Base-by-base conservation (phyloP, 2,113 vertebrate genomes). In the Marcusenius ussheri region DNA sequence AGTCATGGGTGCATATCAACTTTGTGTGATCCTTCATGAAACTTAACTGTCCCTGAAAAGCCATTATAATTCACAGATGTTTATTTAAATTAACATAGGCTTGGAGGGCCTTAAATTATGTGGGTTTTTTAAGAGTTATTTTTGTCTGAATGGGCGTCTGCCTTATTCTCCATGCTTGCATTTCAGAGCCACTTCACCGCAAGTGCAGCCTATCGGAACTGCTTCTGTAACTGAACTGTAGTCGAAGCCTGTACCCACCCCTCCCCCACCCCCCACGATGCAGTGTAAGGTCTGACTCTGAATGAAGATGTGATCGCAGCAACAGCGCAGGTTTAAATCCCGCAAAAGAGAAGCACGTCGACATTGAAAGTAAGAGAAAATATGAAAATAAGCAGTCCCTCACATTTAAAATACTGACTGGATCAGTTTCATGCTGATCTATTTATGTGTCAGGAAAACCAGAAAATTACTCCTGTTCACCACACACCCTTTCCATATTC, bases 21-120 rank as follows among this genome's bases (percentile, higher is more conserved):
- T 58, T 39, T 46, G 3, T 27, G n/a, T 21, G 49, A 50, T 24
- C 17, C 62, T 70, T n/a, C 42, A 80, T 24, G 70, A 83, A 83
- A 90, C 74, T 89, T 35, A 62, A 90, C 83, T 88, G 58, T 27
- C 87, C 90, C 88, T 70, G 87, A 86, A 90, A 90, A 87, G 17
- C 74, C 74, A 42, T 1, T 80, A 8, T 80, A 80, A 80, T 80
- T 35, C 35, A 39, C 35, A 0, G 35, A 80, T 80, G 35, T 80
- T 70, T 80, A 80, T 80, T 80, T 39, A 80, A 80, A 80, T 80
- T 80, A 80, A 42, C 31, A 15, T 42, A 70, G n/a, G n/a, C 62
- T 70, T 70, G 35, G 35, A 80, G 74, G 17, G 35, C 15, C 19
- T 39, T 80, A 80, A 19, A 42, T 80, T 80, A 80, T 19, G 62